Conservation (phyloP, 2,888 invertebrate genomes). For the Drosophila siamana region DNA sequence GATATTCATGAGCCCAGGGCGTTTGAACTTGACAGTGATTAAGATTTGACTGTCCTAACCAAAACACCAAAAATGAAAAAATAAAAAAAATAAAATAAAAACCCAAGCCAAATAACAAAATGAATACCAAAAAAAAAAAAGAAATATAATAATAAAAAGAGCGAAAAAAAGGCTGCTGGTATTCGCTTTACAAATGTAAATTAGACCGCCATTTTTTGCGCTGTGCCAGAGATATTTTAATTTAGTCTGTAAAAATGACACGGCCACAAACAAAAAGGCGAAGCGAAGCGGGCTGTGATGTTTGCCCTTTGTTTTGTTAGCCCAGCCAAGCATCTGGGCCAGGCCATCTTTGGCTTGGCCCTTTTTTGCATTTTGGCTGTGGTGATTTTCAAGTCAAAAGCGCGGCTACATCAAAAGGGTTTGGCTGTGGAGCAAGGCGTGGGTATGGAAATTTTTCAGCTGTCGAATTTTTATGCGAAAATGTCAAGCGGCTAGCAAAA, state of each 20-base stretch:
- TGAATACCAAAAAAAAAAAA: conserved; percentile 15
- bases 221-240: conserved; percentile 77
- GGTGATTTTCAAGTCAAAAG: conserved; percentile 76
- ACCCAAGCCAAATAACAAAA: conserved; percentile 3
- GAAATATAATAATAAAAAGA: conserved; percentile 10
- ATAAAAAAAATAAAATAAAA: conserved; percentile 5
- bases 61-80: conserved; percentile 20
- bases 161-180: conserved; percentile 61
- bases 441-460: conserved; percentile 76
- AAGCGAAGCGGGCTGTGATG: conserved; percentile 31
- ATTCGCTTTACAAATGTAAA: conserved; percentile 81
- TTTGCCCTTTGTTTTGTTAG: conserved; percentile 72
- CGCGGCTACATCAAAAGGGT: conserved; percentile 77
- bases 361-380: conserved; percentile 40
- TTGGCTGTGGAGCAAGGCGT: conserved; percentile 46
- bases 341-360: conserved; percentile 46
- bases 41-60: conserved; percentile 75
- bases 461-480: conserved; percentile 81
- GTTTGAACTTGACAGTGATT: conserved; percentile 82
- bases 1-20: conserved; percentile 79
- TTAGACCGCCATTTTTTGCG: conserved; percentile 75
- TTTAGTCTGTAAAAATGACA: conserved; percentile 82
- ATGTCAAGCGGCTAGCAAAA: conserved; percentile 64
- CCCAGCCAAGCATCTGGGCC: conserved; percentile 62
- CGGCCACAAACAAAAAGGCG: conserved; percentile 75